Evolutionary conservation across 1,140 invertebrate genomes (phyloP).

Genomic region (Saccostrea glomerata): DNA sequence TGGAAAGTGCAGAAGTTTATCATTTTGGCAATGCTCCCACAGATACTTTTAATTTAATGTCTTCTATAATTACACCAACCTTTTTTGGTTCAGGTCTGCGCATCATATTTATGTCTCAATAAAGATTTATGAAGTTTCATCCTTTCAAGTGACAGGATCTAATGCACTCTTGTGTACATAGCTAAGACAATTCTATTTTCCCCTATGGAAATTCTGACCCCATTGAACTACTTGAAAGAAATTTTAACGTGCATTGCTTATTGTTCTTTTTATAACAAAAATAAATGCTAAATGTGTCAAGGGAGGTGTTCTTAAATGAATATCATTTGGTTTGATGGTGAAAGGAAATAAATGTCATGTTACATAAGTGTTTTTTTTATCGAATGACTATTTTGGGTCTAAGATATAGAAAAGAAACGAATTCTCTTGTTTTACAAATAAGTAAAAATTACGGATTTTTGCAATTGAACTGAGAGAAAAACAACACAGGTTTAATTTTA

Average conservation of each 20-base stretch:
- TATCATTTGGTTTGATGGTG: neutral
- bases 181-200: neutral
- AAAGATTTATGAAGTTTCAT: neutral
- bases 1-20: neutral
- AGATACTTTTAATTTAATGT: neutral
- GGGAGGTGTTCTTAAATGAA: neutral
- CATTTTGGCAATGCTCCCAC: neutral
- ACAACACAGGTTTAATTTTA: too few species aligned
- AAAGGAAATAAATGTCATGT: neutral
- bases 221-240: too few species aligned
- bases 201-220: neutral
- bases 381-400: too few species aligned
- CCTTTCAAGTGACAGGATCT: neutral
- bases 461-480: too few species aligned
- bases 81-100: neutral
- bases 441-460: too few species aligned
- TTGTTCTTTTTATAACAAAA: neutral
- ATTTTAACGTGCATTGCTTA: too few species aligned
- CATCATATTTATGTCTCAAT: neutral
- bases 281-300: constrained; percentile 2
- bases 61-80: neutral
- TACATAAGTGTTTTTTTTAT: neutral
- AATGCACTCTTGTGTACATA: neutral
- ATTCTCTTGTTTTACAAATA: too few species aligned
- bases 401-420: too few species aligned